Evolutionary conservation across 2,113 vertebrate species (phyloP), one percentile per base, ranked within the genome.

Genomic region (Tachuris rubrigastra): DNA sequence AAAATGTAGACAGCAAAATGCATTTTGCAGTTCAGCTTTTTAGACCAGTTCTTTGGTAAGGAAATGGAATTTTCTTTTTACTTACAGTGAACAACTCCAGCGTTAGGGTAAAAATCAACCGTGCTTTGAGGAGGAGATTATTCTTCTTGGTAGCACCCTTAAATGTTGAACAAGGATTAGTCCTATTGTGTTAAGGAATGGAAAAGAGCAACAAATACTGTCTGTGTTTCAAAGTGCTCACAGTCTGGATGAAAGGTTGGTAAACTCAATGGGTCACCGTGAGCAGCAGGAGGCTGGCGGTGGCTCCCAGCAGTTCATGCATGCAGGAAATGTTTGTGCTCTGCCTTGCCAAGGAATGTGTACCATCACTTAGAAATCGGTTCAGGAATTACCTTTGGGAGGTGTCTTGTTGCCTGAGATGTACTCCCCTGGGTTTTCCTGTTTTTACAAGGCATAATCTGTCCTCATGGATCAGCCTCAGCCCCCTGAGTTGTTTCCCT

Each of bases 341-440:
- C 24, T 91, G 92, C 62, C 63, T 85, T 85, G 95, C 94, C 87
- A 91, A 90, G 90, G 87, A 85, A 93, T 85, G 78, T 44, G 83
- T 81, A 71, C 94, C 86, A 71, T 88, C 16, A 1, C 72, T 84
- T 62, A 17, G 63, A 55, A 90, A 63, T 42, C 4, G 50, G 59
- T 50, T 90, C 88, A 93, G 90, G 89, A 90, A 88, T 86, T 89
- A 80, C 88, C 89, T 80, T 92, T 86, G 90, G 88, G 90, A 93
- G 73, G 90, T 12, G 59, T 37, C 63, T 55, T 55, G 67, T 47
- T 78, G 75, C 69, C 62, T 0, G 7, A 63, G 85, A 35, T 31
- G 56, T n/a, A 1, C 30, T 90, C 39, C 41, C 30, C 24, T 27
- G 68, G 93, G 85, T 33, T 93, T 76, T 89, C 74, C 79, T 68